Conservation (phyloP, 2,888 invertebrate genomes). For the Coleophora flavipennella region DNA sequence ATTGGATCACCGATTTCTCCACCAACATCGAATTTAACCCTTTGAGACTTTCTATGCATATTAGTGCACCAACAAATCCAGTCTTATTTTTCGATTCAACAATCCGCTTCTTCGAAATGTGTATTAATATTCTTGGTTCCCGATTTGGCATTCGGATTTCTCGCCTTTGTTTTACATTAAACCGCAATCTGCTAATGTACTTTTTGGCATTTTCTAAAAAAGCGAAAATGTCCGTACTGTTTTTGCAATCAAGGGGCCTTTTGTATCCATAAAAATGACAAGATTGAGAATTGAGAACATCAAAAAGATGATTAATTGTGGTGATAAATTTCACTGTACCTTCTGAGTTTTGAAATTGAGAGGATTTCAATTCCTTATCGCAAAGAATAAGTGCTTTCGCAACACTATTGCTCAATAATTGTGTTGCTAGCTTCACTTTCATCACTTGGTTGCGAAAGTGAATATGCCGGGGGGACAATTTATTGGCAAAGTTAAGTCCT, state of each 20-base stretch:
- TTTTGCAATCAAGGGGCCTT: background rate
- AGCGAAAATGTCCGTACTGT: no score
- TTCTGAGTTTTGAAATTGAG: background rate
- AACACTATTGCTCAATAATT: constrained; percentile 8
- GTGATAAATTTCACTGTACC: background rate
- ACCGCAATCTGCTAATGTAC: no score
- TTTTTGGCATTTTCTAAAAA: no score
- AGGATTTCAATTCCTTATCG: background rate
- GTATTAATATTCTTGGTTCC: no score
- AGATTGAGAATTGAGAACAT: background rate
- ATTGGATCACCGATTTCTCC: no score
- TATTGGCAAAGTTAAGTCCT: constrained; percentile 5
- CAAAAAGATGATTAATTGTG: constrained; percentile 1
- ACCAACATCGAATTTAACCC: no score
- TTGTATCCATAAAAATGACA: background rate
- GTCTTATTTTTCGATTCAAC: no score
- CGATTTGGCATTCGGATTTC: no score
- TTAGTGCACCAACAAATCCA: no score
- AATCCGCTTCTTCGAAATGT: no score
- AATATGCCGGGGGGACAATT: constrained; percentile 3
- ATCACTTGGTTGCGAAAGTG: constrained; percentile 5
- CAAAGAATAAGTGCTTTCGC: constrained; percentile 4
- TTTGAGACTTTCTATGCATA: no score
- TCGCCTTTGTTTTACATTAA: no score
- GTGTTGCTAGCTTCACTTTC: constrained; percentile 4